phyloP scores from a whole-genome alignment of 2,797 vertebrate genomes.

The Coilia nasus region DNA sequence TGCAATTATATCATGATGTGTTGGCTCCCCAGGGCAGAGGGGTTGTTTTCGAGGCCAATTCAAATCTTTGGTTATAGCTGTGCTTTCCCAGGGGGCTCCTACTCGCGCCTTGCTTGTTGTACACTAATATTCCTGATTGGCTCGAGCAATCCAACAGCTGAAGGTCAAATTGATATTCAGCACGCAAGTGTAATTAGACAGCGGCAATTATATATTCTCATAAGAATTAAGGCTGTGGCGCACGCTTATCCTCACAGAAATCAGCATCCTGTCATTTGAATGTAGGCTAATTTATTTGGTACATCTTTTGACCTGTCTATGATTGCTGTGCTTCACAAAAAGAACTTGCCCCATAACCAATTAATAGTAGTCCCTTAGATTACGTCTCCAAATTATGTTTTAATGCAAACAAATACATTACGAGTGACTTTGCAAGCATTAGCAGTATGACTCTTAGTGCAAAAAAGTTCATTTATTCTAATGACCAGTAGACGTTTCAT shows the following conservation, averaged over 20 bases:
- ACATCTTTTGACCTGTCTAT: conserved; percentile 3
- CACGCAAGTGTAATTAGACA: conserved; percentile 83
- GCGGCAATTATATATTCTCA: conserved; percentile 79
- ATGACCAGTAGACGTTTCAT: too few species aligned
- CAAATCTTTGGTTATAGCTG: conserved; percentile 82
- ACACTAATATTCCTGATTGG: conserved; percentile 88
- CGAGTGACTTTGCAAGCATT: neutral
- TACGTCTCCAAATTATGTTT: neutral
- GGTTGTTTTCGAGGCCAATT: conserved; percentile 75
- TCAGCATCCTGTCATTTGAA: conserved; percentile 73
- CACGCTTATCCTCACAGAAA: conserved; percentile 63
- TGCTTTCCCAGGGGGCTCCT: conserved; percentile 84
- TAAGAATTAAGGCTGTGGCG: conserved; percentile 68
- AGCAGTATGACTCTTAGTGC: neutral
- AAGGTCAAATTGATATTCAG: conserved; percentile 92
- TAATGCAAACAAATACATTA: neutral
- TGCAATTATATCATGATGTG: conserved; percentile 72
- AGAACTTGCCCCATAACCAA: neutral
- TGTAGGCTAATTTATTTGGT: conserved; percentile 72
- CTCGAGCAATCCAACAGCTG: conserved; percentile 86
- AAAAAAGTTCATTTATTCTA: neutral
- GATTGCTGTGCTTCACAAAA: neutral
- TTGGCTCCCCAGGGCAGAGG: conserved; percentile 71
- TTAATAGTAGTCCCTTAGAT: neutral
- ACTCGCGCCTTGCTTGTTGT: conserved; percentile 81